These are phyloP conservation scores for Exephanes ischioxanthus DNA, from an alignment of 2,888 invertebrate genomes.

Conservation along the genomic window DNA sequence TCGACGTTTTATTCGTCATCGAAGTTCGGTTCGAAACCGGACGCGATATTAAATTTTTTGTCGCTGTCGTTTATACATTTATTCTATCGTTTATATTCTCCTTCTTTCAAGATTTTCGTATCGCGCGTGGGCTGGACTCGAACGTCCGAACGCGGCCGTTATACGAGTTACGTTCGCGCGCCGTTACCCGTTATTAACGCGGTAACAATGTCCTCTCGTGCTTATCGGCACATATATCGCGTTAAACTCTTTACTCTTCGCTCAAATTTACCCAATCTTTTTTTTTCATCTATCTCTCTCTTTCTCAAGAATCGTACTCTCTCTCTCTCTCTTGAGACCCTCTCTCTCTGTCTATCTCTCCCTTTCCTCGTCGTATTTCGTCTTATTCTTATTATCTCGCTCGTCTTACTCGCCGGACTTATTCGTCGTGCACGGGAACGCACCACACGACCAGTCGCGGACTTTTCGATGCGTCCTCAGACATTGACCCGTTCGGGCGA, in stretches of 20 bases:
- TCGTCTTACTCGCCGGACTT: constrained; percentile 58
- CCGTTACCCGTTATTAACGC: constrained; percentile 32
- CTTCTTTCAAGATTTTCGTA: not conserved
- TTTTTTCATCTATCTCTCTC: not conserved
- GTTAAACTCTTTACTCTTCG: constrained; percentile 4
- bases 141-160: constrained; percentile 35
- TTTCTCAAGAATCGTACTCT: not conserved
- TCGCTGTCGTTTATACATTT: constrained; percentile 6
- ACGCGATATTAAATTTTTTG: constrained; percentile 1
- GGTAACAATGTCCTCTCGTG: constrained; percentile 29
- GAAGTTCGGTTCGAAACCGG: not conserved
- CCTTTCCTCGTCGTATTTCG: constrained; percentile 7
- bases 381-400: constrained; percentile 11
- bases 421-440: constrained; percentile 82
- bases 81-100: constrained; percentile 1
- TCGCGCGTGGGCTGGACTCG: constrained; percentile 24
- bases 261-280: not conserved
- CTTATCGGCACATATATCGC: constrained; percentile 3
- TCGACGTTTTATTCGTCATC: constrained; percentile 15
- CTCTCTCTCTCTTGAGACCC: not conserved
- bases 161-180: constrained; percentile 28
- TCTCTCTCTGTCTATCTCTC: not conserved
- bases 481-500: constrained; percentile 90
- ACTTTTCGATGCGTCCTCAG: constrained; percentile 88
- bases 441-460: constrained; percentile 86